Evolutionary conservation across 1,140 invertebrate species (phyloP).

Genomic region (Globodera rostochiensis): DNA sequence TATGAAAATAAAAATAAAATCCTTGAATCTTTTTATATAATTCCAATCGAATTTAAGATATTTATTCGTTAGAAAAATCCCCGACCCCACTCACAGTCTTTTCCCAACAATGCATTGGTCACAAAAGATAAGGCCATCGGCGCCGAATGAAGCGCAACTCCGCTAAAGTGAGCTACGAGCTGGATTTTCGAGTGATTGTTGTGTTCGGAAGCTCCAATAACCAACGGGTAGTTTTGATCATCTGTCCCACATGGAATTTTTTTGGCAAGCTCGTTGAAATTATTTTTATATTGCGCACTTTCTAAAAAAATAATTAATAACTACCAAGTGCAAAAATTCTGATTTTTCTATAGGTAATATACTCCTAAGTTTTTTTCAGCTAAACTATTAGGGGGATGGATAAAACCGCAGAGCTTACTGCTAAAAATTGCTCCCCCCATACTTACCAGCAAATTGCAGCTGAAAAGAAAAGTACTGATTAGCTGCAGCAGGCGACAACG

Average conservation of each 20-base stretch:
- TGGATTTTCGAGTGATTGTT: constrained; percentile 16
- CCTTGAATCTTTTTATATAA: too few species aligned
- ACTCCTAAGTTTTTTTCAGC: too few species aligned
- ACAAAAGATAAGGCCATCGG: constrained; percentile 46
- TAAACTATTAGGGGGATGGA: too few species aligned
- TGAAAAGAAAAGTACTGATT: background rate
- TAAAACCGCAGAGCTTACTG: too few species aligned
- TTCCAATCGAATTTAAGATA: too few species aligned
- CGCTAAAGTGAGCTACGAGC: constrained; percentile 48
- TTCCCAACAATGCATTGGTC: constrained; percentile 41
- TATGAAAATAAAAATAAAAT: too few species aligned
- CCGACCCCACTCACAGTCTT: too few species aligned
- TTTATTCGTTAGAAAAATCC: too few species aligned
- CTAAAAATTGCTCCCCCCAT: too few species aligned
- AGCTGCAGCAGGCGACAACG: background rate
- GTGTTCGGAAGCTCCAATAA: constrained; percentile 39
- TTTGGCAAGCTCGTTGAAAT: background rate
- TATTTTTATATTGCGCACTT: background rate
- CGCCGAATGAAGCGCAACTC: constrained; percentile 40
- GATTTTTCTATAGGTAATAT: too few species aligned
- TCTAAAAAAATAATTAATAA: too few species aligned
- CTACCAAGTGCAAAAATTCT: too few species aligned
- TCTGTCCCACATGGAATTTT: background rate
- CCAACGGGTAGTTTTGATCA: constrained; percentile 33
- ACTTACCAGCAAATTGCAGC: background rate